These are phyloP conservation scores for Subanguina moxae DNA, from an alignment of 1,140 invertebrate species.

Conservation along the genomic window DNA sequence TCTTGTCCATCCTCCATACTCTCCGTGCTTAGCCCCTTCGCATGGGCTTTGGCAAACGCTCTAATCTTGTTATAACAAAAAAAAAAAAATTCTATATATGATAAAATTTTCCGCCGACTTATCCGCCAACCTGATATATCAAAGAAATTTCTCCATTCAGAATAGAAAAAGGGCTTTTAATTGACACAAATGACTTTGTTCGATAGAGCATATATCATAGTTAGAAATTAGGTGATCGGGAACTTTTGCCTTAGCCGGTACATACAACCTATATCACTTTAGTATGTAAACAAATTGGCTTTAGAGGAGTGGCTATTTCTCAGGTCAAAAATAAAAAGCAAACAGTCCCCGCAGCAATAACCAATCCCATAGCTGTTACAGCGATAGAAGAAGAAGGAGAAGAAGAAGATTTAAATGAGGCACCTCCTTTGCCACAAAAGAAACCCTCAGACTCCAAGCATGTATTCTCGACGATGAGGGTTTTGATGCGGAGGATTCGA, in stretches of 20 bases:
- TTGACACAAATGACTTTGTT: no score
- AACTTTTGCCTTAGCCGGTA: not conserved
- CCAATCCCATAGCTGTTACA: not conserved
- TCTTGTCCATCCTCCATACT: no score
- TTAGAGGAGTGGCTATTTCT: not conserved
- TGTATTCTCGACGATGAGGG: not conserved
- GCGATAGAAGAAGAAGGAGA: not conserved
- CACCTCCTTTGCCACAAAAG: not conserved
- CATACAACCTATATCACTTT: not conserved
- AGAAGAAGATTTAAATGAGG: not conserved
- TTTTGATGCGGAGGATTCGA: not conserved
- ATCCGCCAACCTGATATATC: no score
- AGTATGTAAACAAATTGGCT: not conserved
- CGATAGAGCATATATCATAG: no score
- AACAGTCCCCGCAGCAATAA: not conserved
- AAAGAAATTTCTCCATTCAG: not conserved
- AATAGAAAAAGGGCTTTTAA: no score
- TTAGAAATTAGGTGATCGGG: no score
- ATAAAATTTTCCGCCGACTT: no score
- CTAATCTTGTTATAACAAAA: not conserved
- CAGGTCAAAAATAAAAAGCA: slow-evolving; percentile 1
- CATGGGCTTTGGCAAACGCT: no score
- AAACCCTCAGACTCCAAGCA: not conserved
- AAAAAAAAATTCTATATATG: not conserved
- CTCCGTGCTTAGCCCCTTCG: no score